phyloP scores from a whole-genome alignment of 2,797 vertebrate species.

The Acomys russatus region DNA sequence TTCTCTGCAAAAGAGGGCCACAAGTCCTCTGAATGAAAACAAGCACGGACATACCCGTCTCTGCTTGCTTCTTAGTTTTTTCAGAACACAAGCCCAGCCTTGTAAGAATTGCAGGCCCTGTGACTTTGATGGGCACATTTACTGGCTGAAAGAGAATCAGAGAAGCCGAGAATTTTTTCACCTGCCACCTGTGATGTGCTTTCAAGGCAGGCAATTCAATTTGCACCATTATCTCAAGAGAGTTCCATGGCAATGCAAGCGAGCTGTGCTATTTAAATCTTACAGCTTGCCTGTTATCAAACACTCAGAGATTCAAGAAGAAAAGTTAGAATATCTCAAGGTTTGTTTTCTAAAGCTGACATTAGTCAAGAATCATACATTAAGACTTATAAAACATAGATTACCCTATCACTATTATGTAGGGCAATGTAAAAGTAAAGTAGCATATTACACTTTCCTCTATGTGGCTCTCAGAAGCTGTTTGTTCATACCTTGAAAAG shows the following conservation, averaged over 20 bases:
- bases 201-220: slow-evolving; percentile 64
- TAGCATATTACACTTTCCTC: background rate
- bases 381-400: slow-evolving; percentile 1
- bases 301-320: slow-evolving; percentile 14
- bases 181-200: slow-evolving; percentile 63
- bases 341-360: slow-evolving; percentile 40
- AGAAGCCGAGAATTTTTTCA: slow-evolving; percentile 73
- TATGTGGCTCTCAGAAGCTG: background rate
- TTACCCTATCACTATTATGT: background rate
- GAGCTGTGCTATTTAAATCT: slow-evolving; percentile 33
- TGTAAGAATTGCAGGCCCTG: background rate
- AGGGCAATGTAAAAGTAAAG: slow-evolving; percentile 26
- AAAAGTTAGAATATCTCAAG: slow-evolving; percentile 36
- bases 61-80: background rate
- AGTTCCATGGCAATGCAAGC: slow-evolving; percentile 13
- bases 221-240: slow-evolving; percentile 45
- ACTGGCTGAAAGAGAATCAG: slow-evolving; percentile 49
- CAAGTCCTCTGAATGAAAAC: slow-evolving; percentile 17
- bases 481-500: background rate
- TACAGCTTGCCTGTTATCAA: slow-evolving; percentile 44
- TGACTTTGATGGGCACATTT: slow-evolving; percentile 50
- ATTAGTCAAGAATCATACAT: slow-evolving; percentile 51
- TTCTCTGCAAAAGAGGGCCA: background rate
- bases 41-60: background rate
- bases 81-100: background rate